phyloP scores from a whole-genome alignment of 1,140 invertebrate species.

The Sarcophaga bullata region DNA sequence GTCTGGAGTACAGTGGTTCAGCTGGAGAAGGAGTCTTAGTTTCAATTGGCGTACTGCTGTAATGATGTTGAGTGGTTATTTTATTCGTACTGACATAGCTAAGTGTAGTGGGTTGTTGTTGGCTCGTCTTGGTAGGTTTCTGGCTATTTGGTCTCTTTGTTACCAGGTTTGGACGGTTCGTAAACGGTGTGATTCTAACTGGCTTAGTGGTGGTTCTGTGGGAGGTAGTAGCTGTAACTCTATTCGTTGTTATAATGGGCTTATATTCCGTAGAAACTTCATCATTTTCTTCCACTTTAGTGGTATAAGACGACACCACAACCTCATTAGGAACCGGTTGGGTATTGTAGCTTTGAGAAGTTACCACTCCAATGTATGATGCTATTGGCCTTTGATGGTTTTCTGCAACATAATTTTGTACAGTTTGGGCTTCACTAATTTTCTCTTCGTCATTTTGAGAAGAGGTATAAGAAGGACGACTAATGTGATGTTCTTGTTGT shows the following conservation, averaged over 20 bases:
- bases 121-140: not conserved
- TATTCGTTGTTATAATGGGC: conserved; percentile 29
- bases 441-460: not conserved
- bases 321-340: conserved; percentile 54
- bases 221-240: not conserved
- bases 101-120: not conserved
- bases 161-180: conserved; percentile 11
- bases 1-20: conserved; percentile 18
- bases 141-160: conserved; percentile 21
- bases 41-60: not conserved
- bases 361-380: conserved; percentile 59
- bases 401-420: conserved; percentile 4
- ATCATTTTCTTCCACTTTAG: conserved; percentile 52
- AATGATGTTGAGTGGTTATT: not conserved
- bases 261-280: conserved; percentile 13
- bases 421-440: not conserved
- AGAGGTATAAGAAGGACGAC: not conserved
- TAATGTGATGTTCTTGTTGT: conserved; percentile 1
- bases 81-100: not conserved
- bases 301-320: conserved; percentile 60
- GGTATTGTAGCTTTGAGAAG: conserved; percentile 56
- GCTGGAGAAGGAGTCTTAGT: conserved; percentile 24
- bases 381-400: conserved; percentile 53
- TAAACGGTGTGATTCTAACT: not conserved
- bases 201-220: conserved; percentile 5